Base-by-base conservation (phyloP, 1,140 invertebrate genomes). In the Maconellicoccus hirsutus region DNA sequence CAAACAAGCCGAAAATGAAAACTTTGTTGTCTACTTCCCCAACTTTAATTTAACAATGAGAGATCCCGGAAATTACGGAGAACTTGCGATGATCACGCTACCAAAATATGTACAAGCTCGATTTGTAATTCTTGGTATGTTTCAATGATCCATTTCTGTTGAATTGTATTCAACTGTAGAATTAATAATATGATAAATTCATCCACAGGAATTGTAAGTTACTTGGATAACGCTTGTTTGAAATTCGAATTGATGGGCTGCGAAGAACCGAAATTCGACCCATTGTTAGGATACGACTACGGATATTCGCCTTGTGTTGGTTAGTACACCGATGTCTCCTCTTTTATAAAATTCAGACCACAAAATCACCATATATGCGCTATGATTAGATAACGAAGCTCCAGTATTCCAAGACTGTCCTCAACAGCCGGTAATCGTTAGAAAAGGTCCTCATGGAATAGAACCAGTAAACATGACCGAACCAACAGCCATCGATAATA, bases 231-330 rank as follows among this genome's bases (percentile, higher is more conserved):
- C 78, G 92, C 94, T 71, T 98, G 95, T 79, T 81, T 98, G 73
- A 96, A 96, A 79, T 96, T 98, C 77, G 95, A 98, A 81, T 78
- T 98, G 23, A 92, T 96, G 88, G 95, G 95, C 69, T 98, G 95
- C 79, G 91, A 96, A 77, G 91, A 93, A 77, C 87, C 90, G 0
- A 82, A 83, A 52, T 79, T 82, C 8, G 89, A 93, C 88, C 92
- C 42, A 3, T 79, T 94, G 25, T 81, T 98, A 22, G 95, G 94
- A 63, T 98, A 93, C 79, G 93, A 98, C 80, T 92, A 93, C 76
- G 93, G 92, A 72, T 94, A 92, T 79, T 96, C 94, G 7, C 88
- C 92, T 0, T 98, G 95, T 81, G 92, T 96, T 76, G 86, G 85
- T 87, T 80, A 82, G 83, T 79, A 25, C 38, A 42, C n/a, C 74